These are phyloP conservation scores for Smithornis capensis DNA, from an alignment of 2,113 vertebrate genomes.

Conservation along the genomic window DNA sequence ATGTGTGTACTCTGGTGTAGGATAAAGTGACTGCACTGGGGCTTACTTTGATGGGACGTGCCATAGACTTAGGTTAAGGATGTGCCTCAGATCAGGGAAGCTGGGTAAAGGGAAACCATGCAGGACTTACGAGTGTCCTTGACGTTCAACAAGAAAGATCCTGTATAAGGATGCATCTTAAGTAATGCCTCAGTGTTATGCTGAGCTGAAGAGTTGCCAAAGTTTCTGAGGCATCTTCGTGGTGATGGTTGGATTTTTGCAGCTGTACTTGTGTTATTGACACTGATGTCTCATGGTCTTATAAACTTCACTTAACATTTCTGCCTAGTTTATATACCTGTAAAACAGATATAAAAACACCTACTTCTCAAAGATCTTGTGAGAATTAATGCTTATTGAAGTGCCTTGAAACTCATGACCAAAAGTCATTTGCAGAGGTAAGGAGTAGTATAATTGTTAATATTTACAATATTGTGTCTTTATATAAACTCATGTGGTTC, in stretches of 20 bases:
- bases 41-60: background rate
- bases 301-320: background rate
- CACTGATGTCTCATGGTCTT: background rate
- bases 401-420: background rate
- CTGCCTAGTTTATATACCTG: background rate
- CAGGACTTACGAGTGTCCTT: background rate
- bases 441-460: background rate
- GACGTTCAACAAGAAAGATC: background rate
- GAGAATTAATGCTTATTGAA: background rate
- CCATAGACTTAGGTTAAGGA: background rate
- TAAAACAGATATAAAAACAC: background rate
- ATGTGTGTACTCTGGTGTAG: accelerated
- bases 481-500: background rate
- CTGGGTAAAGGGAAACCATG: background rate
- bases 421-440: background rate
- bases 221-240: background rate
- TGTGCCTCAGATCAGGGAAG: background rate
- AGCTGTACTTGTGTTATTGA: background rate
- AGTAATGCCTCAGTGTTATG: background rate
- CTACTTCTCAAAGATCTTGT: background rate
- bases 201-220: background rate
- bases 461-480: background rate
- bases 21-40: background rate
- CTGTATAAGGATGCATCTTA: background rate
- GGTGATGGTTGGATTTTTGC: background rate